Evolutionary conservation across 1,140 invertebrate species (phyloP).

Genomic region (Saccostrea glomerata): DNA sequence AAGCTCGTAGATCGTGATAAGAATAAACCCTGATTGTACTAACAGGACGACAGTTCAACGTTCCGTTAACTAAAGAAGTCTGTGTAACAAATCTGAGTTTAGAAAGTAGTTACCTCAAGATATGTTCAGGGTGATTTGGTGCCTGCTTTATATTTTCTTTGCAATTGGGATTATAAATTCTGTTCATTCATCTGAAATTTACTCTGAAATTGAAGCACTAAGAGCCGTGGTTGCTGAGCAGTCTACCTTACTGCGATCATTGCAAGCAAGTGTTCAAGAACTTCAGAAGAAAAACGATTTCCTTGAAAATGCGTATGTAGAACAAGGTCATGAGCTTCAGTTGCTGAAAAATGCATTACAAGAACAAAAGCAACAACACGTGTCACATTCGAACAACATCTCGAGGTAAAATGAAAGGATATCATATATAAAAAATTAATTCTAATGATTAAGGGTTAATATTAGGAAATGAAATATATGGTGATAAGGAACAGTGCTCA

Average conservation of each 20-base stretch:
- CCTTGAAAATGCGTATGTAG: background rate
- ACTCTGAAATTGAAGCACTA: background rate
- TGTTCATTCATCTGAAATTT: background rate
- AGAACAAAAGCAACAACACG: background rate
- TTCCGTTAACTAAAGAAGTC: too few relatives aligned
- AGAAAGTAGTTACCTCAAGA: background rate
- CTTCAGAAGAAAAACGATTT: background rate
- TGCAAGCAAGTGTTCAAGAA: background rate
- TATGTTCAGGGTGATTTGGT: background rate
- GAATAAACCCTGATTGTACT: too few relatives aligned
- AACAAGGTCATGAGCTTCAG: background rate
- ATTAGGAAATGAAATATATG: too few relatives aligned
- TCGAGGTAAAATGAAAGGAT: background rate
- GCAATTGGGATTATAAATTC: background rate
- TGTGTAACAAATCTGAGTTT: too few relatives aligned
- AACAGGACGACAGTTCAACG: too few relatives aligned
- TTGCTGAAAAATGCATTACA: background rate
- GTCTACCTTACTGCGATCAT: background rate
- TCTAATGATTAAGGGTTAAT: too few relatives aligned
- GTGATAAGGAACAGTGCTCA: too few relatives aligned
- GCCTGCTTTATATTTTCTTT: background rate
- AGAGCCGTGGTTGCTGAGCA: background rate
- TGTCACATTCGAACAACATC: background rate
- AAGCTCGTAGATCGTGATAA: too few relatives aligned
- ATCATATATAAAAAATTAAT: too few relatives aligned